Evolutionary conservation across 2,888 invertebrate species (phyloP).

Genomic region (Hypercompe scribonia): DNA sequence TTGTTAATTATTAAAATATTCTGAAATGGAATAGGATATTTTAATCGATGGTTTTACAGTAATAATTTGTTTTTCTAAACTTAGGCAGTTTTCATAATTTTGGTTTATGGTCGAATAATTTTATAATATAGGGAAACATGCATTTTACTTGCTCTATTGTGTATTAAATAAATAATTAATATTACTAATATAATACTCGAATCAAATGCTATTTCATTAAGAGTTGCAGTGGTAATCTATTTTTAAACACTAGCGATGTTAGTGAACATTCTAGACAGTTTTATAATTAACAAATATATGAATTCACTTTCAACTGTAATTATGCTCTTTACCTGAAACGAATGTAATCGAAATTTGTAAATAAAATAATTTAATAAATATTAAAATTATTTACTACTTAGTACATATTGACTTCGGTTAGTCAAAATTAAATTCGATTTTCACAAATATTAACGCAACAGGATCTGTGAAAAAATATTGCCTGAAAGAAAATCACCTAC

Average conservation of each 20-base stretch:
- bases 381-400: neutral
- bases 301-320: too few relatives aligned
- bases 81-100: neutral
- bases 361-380: too few relatives aligned
- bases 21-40: slow-evolving; percentile 34
- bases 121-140: neutral
- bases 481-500: neutral
- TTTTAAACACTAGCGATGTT: neutral
- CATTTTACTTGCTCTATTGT: neutral
- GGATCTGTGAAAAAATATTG: neutral
- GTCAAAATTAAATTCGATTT: too few relatives aligned
- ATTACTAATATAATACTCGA: too few relatives aligned
- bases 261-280: too few relatives aligned
- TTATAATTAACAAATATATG: too few relatives aligned
- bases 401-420: too few relatives aligned
- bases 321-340: too few relatives aligned
- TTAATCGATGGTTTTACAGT: neutral
- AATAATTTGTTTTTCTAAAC: neutral
- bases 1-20: slow-evolving; percentile 18
- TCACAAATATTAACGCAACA: neutral
- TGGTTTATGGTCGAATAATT: neutral
- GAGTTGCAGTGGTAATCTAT: neutral
- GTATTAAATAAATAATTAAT: neutral
- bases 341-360: too few relatives aligned
- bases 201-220: neutral